Evolutionary conservation across 2,888 invertebrate species (phyloP), one percentile per base, ranked within the genome.

Genomic region (Orthosia gothica): DNA sequence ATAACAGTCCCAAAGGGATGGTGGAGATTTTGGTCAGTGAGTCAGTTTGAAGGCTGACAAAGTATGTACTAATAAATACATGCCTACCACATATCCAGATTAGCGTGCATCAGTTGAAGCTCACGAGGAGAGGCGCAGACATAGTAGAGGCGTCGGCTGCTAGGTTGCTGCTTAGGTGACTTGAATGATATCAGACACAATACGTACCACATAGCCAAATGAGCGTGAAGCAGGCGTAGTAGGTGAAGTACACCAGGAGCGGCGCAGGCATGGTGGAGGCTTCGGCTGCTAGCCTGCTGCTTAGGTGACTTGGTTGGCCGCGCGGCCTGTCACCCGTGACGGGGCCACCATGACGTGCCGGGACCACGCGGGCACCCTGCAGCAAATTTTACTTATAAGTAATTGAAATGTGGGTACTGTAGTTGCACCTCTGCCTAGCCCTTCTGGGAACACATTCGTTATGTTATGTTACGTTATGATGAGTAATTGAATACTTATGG

Each of bases 131-230:
- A 65, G 92, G 91, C 69, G 92, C 92, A 76, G 91, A 90, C 96
- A 96, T 95, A 11, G 18, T 50, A n/a, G n/a, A n/a, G 52, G 82
- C 83, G 84, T 88, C 82, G 78, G n/a, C 52, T n/a, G 52, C 11
- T 52, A 52, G 0, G 0, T 4, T 20, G 52, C 16, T 4, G 20
- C 20, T 54, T 20, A 20, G 52, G 52, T n/a, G 20, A n/a, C n/a
- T n/a, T 12, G 11, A 0, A 4, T 54, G 20, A 54, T 54, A 54
- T 54, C 12, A n/a, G 3, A 54, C 5, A 15, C 15, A 40, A 13
- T 47, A 89, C 93, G 91, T 80, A 95, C 95, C 94, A 85, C 87
- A 92, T 90, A 93, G 84, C 92, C 93, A 93, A 68, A 93, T 70
- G 71, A 93, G 81, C 75, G 90, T 82, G 74, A 92, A 70, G 71